These are phyloP conservation scores for Trematomus bernacchii DNA, from an alignment of 2,797 vertebrate species.

Conservation along the genomic window DNA sequence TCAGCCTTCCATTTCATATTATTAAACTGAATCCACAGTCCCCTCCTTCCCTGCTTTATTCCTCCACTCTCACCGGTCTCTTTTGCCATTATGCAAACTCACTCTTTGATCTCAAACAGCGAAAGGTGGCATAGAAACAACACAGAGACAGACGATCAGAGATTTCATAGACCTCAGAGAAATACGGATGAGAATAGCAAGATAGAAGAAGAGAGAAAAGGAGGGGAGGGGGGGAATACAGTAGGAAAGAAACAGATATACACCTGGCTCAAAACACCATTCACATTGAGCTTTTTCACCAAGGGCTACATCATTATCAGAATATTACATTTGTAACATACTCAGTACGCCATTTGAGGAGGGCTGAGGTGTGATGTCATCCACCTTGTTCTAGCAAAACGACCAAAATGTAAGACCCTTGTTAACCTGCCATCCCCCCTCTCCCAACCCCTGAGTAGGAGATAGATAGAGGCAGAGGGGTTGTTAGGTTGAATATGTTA, in stretches of 20 bases:
- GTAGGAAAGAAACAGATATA: constrained; percentile 1
- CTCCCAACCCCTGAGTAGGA: too few relatives aligned
- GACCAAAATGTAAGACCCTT: too few relatives aligned
- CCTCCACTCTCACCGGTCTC: constrained; percentile 31
- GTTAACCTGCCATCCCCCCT: too few relatives aligned
- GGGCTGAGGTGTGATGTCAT: too few relatives aligned
- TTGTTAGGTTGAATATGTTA: too few relatives aligned
- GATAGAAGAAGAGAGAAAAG: constrained; percentile 9
- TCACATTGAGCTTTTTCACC: background rate
- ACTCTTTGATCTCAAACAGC: constrained; percentile 72
- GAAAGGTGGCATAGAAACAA: constrained; percentile 73
- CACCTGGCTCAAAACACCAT: constrained; percentile 1
- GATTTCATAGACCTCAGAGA: constrained; percentile 52
- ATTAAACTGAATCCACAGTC: constrained; percentile 62
- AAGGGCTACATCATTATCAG: background rate
- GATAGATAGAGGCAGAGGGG: too few relatives aligned
- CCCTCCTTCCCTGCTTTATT: constrained; percentile 45
- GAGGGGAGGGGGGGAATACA: constrained; percentile 2
- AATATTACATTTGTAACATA: background rate
- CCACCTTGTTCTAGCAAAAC: too few relatives aligned
- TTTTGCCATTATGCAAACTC: constrained; percentile 69
- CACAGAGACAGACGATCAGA: constrained; percentile 64
- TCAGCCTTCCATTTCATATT: constrained; percentile 64
- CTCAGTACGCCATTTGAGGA: too few relatives aligned
- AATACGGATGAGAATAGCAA: constrained; percentile 47